Base-by-base conservation (phyloP, 2,888 invertebrate genomes). In the Lumbricus terrestris region DNA sequence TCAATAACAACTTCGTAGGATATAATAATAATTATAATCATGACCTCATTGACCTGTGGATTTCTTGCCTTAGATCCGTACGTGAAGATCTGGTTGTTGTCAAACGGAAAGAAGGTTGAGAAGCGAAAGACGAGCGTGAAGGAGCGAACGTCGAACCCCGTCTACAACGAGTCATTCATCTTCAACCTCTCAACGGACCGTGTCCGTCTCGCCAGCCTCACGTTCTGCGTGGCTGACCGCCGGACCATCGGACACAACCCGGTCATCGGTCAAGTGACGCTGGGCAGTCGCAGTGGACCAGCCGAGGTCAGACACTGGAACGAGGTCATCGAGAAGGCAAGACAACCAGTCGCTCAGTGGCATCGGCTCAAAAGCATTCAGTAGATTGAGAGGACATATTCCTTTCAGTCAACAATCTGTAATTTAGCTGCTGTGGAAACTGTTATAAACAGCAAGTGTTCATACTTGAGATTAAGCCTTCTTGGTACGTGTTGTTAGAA, bases 141-240 rank as follows among this genome's bases (percentile, higher is more conserved):
- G 92, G 95, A 95, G 93, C 93, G 94, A 95, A 98, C 98, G 90
- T 96, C 98, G 93, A 98, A 98, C 95, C 98, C 98, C 0, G 97
- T 98, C 91, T 98, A 98, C 96, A 98, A 98, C 95, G 98, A 98
- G 95, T 97, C 97, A 23, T 98, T 98, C 96, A 97, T 97, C 89
- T 98, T 98, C 96, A 97, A 97, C 95, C 98, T 98, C 90, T 98
- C 98, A 33, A 98, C 98, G 98, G 98, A 98, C 95, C 98, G 98
- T 95, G 98, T 98, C 93, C 96, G 98, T 91, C 98, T 98, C 95
- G 98, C 98, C 94, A 97, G 97, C 89, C 96, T 98, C 92, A 97
- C 98, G 94, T 97, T 98, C 35, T 97, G 97, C 96, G 98, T 98
- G 91, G 98, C 98, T 98, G 98, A 98, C 95, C 85, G 85, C 4